Conservation (phyloP, 2,113 vertebrate species). For the Willisornis vidua region DNA sequence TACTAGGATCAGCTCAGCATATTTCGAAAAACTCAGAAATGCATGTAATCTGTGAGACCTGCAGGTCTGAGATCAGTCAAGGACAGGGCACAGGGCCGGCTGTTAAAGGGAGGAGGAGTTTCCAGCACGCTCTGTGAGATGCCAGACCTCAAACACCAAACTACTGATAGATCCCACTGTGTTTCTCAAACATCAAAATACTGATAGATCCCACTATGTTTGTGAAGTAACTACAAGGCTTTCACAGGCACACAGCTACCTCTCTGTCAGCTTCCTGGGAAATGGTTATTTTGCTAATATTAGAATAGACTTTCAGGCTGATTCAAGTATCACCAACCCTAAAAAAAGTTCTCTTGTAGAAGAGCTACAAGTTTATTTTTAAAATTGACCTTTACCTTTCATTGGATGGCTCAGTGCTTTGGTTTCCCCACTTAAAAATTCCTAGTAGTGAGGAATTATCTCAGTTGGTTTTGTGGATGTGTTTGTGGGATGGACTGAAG, state of each 20-base stretch:
- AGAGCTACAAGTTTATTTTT: slow-evolving; percentile 55
- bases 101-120: not conserved
- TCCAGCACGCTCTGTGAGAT: not conserved
- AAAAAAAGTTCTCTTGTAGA: slow-evolving; percentile 33
- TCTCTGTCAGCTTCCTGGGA: not conserved
- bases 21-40: not conserved
- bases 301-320: slow-evolving; percentile 12
- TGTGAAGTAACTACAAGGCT: not conserved
- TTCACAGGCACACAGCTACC: not conserved
- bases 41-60: not conserved
- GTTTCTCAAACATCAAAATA: not conserved
- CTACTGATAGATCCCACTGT: not conserved
- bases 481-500: not conserved
- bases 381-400: slow-evolving; percentile 56
- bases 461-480: not conserved
- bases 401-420: slow-evolving; percentile 6
- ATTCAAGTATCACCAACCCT: slow-evolving; percentile 8
- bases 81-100: not conserved
- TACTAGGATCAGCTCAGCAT: not conserved
- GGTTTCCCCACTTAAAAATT: not conserved
- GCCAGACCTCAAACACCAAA: not conserved
- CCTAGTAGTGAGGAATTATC: not conserved
- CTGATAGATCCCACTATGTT: not conserved
- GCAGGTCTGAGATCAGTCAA: not conserved
- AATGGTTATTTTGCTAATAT: slow-evolving; percentile 44